phyloP scores from a whole-genome alignment of 1,140 invertebrate genomes.

The Drosophila lacteicornis region DNA sequence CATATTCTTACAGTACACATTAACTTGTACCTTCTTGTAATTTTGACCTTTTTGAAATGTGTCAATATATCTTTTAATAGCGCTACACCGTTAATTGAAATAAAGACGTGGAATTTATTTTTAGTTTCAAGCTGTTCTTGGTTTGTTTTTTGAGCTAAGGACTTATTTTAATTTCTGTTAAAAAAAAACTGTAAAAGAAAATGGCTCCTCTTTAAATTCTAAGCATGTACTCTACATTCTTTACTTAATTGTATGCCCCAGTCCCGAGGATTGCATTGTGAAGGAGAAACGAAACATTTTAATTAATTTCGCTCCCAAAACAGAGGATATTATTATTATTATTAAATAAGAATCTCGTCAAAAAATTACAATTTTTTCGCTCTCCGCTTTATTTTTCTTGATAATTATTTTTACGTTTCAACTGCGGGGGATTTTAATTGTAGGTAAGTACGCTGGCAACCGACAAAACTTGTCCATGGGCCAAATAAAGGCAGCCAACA shows the following conservation, averaged over 20 bases:
- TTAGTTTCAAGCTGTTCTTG: too few relatives aligned
- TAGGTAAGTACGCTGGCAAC: slow-evolving; percentile 54
- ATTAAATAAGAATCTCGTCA: slow-evolving; percentile 47
- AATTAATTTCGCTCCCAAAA: slow-evolving; percentile 55
- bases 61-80: background rate
- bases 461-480: slow-evolving; percentile 54
- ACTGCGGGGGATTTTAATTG: slow-evolving; percentile 65
- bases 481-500: slow-evolving; percentile 39
- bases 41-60: slow-evolving; percentile 55
- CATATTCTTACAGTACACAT: slow-evolving; percentile 5
- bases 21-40: slow-evolving; percentile 13
- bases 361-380: slow-evolving; percentile 33
- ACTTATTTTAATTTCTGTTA: too few relatives aligned
- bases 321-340: slow-evolving; percentile 67
- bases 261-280: background rate
- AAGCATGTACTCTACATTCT: background rate
- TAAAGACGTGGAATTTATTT: too few relatives aligned
- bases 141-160: too few relatives aligned
- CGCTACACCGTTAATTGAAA: too few relatives aligned
- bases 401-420: slow-evolving; percentile 68
- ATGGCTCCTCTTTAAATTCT: slow-evolving; percentile 8
- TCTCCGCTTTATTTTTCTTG: slow-evolving; percentile 41
- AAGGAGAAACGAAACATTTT: slow-evolving; percentile 36
- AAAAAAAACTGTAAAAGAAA: background rate
- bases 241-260: slow-evolving; percentile 1